Base-by-base conservation (phyloP, 2,888 invertebrate species). In the Dione vanillae region DNA sequence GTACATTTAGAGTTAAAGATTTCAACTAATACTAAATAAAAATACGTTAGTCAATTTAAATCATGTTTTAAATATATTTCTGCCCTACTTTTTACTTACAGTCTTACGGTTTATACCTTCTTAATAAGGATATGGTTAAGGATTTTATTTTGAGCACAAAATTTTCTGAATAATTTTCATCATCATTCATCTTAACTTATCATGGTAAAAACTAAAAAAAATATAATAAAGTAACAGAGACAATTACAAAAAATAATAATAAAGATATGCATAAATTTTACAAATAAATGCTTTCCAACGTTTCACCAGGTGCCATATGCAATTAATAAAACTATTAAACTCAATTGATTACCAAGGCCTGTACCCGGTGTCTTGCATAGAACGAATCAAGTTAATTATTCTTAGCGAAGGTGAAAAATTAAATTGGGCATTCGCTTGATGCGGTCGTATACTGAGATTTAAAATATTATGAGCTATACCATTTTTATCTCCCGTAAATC, bases 401-500 rank as follows among this genome's bases (percentile, higher is more conserved):
- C 82, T 45, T 45, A 86, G 84, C 83, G 85, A 85, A 84, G 81
- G 82, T 85, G 86, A 87, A 87, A 91, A 91, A 91, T 90, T 90
- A 90, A 91, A 91, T 90, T 86, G 86, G 84, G 83, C 79, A 80
- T 84, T 84, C 82, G 82, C 83, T 78, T 78, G 82, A 80, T 77
- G 83, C 84, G 78, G 79, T 83, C 85, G 84, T 84, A 85, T 82
- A 85, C 83, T 82, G 82, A 85, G 86, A 87, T 90, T 92, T 92
- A 91, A 91, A 92, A 92, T 89, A 90, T 92, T 92, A 92, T 90
- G 92, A 88, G 86, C 90, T 84, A 86, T 88, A 88, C 89, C 83
- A 88, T 86, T 91, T 56, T 91, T 92, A 92, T 92, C 92, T 90
- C 83, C 65, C 85, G 86, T 77, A 84, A 85, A 91, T 90, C 91